Evolutionary conservation across 2,113 vertebrate genomes (phyloP).

Genomic region (Mystacornis crossleyi): DNA sequence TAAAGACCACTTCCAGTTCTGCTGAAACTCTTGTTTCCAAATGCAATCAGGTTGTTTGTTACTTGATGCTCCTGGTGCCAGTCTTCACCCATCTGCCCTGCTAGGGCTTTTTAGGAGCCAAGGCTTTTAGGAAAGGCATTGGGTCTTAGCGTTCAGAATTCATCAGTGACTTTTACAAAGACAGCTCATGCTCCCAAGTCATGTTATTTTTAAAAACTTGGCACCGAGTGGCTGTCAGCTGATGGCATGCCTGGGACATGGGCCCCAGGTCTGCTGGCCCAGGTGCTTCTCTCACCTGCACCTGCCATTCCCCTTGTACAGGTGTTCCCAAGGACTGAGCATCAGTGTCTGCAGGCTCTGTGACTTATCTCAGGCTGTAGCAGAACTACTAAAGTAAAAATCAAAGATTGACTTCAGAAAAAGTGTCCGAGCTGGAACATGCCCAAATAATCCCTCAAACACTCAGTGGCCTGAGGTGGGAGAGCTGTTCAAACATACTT

Average conservation of each 20-base stretch:
- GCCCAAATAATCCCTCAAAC: neutral
- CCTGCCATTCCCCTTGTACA: neutral
- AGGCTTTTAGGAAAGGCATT: neutral
- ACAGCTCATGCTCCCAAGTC: neutral
- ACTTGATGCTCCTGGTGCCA: neutral
- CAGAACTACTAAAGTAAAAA: neutral
- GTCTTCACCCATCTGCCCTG: neutral
- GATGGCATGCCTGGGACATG: neutral
- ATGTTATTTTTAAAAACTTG: neutral
- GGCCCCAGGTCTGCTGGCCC: neutral
- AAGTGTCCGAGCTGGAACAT: neutral
- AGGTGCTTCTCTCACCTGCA: neutral
- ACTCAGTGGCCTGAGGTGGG: neutral
- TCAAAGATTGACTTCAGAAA: neutral
- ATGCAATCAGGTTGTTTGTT: neutral
- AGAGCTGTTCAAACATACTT: neutral
- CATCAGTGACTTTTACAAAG: neutral
- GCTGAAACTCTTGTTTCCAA: neutral
- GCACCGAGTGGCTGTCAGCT: neutral
- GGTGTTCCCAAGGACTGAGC: neutral
- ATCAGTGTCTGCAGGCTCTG: neutral
- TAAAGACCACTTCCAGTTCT: neutral
- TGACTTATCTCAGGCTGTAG: neutral
- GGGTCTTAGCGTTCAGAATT: neutral
- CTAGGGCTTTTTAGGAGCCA: neutral